Percentiles rank a stretch among this genome's conserved stretches.
These are phyloP conservation scores for Colletes gigas DNA, from an alignment of 1,140 invertebrate species.

Conservation along the genomic window DNA sequence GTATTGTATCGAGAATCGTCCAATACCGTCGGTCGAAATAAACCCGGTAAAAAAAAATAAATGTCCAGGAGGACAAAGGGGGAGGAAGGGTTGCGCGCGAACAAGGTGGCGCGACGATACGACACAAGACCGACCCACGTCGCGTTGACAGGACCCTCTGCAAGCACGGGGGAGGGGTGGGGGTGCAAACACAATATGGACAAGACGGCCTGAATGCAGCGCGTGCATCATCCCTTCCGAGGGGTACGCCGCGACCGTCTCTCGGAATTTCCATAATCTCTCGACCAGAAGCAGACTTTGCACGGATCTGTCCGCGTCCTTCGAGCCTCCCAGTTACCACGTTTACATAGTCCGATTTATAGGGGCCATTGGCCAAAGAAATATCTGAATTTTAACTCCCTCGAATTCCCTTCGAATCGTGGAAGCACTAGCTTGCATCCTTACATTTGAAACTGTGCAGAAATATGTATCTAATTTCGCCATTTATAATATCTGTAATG, in stretches of 20 bases:
- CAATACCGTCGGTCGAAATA: too few species aligned
- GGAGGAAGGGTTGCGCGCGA: background rate
- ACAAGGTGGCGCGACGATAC: constrained; percentile 39
- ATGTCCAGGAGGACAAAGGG: constrained; percentile 5
- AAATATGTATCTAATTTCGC: too few species aligned
- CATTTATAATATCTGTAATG: too few species aligned
- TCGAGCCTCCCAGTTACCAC: too few species aligned
- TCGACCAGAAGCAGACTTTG: constrained; percentile 23
- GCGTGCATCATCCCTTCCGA: constrained; percentile 13
- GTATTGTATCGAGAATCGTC: too few species aligned
- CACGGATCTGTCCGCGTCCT: constrained; percentile 51
- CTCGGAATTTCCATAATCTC: constrained; percentile 67
- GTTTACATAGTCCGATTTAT: too few species aligned
- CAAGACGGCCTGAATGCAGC: constrained; percentile 29
- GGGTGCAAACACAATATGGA: constrained; percentile 50
- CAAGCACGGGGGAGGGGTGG: constrained; percentile 27
- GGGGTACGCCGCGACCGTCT: constrained; percentile 35
- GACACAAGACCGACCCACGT: constrained; percentile 26
- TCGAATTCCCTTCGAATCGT: constrained; percentile 14
- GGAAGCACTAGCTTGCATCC: background rate
- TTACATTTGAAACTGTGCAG: too few species aligned
- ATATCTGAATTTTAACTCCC: too few species aligned
- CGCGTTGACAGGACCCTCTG: constrained; percentile 55
- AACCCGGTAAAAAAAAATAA: constrained; percentile 53
- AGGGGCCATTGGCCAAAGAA: too few species aligned